Evolutionary conservation across 1,140 invertebrate species (phyloP), one percentile per base, ranked within the genome.

Genomic region (Caenorhabditis elegans): DNA sequence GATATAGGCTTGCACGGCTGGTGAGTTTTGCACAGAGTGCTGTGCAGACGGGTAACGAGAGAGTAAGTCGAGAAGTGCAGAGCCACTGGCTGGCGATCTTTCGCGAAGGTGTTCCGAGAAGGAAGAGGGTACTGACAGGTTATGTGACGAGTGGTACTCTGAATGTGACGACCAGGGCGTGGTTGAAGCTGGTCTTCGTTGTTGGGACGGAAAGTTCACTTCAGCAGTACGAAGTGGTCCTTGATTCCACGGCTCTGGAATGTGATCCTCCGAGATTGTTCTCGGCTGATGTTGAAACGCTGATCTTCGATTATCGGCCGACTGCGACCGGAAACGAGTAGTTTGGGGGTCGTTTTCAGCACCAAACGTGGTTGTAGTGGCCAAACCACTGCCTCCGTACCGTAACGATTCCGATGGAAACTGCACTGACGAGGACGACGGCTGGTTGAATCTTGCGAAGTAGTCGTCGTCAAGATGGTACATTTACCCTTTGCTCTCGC

Each of bases 81-180:
- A 81, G 46, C 80, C 60, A 53, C 75, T 81, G 24, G 65, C 39
- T 31, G 80, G 80, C n/a, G 80, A 81, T 60, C 80, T 39, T 47
- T 81, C 80, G 39, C 75, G 65, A 60, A 81, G 75, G 47, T 81
- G 80, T 60, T 81, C 53, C 55, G 78, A 24, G 78, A 79, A 79
- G 34, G 60, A 70, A 39, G 60, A 70, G 34, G 60, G 60, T 22
- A 70, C 60, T 70, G 60, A 70, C 60, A 70, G 60, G 60, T 70
- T 70, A 39, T 70, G 60, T 31, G 34, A 15, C 60, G 34, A 70
- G 60, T 70, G 60, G 39, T 70, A 70, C 60, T 70, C 60, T 36
- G 60, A 70, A 19, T 70, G 60, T 39, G 60, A 17, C 60, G 60
- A 17, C 60, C 60, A 70, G 6, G 60, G 60, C 19, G 60, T 70